These are phyloP conservation scores for Macaca nemestrina DNA, from an alignment of 2,113 vertebrate species.

Conservation along the genomic window DNA sequence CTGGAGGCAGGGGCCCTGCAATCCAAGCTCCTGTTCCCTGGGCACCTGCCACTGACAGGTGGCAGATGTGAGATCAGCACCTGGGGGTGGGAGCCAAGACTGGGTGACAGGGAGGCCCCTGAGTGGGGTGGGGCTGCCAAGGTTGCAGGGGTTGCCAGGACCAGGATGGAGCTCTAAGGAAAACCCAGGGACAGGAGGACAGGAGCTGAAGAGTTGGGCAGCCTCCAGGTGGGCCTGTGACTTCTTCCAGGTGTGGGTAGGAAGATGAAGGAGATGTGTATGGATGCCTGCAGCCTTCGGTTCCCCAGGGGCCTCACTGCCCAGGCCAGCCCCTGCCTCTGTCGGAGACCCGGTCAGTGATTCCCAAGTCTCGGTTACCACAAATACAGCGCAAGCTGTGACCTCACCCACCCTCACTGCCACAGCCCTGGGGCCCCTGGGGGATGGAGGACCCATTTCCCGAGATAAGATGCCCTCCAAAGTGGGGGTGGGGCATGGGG, in stretches of 20 bases:
- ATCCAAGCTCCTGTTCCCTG: not conserved
- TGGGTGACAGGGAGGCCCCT: not conserved
- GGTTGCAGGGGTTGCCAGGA: not conserved
- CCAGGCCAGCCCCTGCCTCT: not conserved
- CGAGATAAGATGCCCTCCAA: not conserved
- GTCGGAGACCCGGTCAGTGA: not conserved
- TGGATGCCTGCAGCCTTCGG: not conserved
- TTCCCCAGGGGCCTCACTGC: not conserved
- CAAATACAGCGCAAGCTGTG: not conserved
- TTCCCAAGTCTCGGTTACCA: not conserved
- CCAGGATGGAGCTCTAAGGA: not conserved
- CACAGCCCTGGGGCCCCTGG: not conserved
- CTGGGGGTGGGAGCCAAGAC: not conserved
- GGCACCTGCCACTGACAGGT: not conserved
- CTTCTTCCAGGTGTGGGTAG: not conserved
- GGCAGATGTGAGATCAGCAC: accelerated
- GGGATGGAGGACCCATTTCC: not conserved
- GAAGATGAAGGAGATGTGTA: not conserved
- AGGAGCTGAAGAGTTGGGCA: too few relatives aligned
- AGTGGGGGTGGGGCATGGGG: not conserved
- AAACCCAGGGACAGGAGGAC: accelerated
- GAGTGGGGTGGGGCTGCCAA: not conserved
- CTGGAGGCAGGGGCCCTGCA: not conserved
- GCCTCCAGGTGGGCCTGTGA: too few relatives aligned
- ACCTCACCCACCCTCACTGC: not conserved